These are phyloP conservation scores for Sinosuthora webbiana DNA, from an alignment of 2,113 vertebrate species.

Conservation along the genomic window DNA sequence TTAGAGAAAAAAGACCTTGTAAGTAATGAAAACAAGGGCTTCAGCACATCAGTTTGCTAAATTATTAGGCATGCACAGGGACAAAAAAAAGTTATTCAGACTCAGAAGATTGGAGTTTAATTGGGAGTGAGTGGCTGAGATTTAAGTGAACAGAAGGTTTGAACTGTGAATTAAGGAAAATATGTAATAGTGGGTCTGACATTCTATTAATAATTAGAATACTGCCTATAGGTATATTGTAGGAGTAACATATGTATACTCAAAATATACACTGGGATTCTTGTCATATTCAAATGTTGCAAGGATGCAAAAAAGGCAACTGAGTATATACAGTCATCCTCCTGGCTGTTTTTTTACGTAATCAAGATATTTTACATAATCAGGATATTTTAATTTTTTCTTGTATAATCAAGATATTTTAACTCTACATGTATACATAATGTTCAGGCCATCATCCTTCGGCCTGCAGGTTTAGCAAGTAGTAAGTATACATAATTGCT, in stretches of 20 bases:
- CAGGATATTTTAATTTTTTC: background rate
- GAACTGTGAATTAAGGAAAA: background rate
- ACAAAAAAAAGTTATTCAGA: background rate
- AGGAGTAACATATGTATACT: background rate
- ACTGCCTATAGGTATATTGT: background rate
- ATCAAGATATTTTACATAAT: background rate
- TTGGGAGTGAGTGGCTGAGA: background rate
- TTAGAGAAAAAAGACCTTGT: background rate
- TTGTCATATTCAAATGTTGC: background rate
- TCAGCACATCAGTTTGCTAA: background rate
- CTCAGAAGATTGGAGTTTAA: background rate
- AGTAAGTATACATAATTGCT: background rate
- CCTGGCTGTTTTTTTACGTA: background rate
- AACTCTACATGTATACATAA: background rate
- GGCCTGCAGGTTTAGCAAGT: background rate
- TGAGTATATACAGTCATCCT: background rate
- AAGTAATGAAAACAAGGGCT: background rate
- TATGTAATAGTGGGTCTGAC: background rate
- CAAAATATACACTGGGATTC: background rate
- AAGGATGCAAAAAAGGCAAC: background rate
- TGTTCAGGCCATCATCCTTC: background rate
- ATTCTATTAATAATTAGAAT: background rate
- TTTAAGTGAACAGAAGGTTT: background rate
- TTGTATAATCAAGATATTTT: background rate
- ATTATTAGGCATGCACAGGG: background rate